These are phyloP conservation scores for Cebidichthys violaceus DNA, from an alignment of 2,113 vertebrate genomes.

Conservation along the genomic window DNA sequence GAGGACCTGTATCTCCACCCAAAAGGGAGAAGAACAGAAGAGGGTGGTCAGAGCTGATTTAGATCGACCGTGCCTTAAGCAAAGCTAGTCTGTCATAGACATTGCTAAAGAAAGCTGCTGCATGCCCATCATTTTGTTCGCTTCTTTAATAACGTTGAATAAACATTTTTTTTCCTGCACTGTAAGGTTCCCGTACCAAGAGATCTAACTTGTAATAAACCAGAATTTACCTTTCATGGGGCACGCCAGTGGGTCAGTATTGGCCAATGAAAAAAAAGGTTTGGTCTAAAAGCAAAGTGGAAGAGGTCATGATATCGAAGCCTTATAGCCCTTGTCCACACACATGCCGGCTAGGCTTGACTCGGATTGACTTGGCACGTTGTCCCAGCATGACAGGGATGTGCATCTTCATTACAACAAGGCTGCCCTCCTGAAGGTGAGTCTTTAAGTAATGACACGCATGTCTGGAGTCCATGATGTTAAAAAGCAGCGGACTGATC, in stretches of 20 bases:
- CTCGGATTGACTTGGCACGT: neutral
- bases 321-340: neutral
- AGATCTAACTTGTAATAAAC: neutral
- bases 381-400: neutral
- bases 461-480: too few relatives aligned
- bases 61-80: neutral
- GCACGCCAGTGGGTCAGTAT: neutral
- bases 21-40: neutral
- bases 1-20: neutral
- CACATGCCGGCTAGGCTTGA: neutral
- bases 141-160: neutral
- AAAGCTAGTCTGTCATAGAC: neutral
- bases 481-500: too few relatives aligned
- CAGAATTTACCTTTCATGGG: neutral
- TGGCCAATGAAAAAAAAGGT: too few relatives aligned
- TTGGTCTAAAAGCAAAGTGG: too few relatives aligned
- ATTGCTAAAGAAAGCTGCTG: conserved; percentile 1
- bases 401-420: neutral
- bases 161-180: neutral
- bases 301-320: neutral
- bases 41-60: neutral
- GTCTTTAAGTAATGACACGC: too few relatives aligned
- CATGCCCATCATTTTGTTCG: neutral
- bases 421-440: too few relatives aligned
- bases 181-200: neutral